A percentile compares a stretch with the other conserved stretches of the same genome.
phyloP scores from a whole-genome alignment of 2,113 vertebrate species.

The Aldabrachelys gigantea region DNA sequence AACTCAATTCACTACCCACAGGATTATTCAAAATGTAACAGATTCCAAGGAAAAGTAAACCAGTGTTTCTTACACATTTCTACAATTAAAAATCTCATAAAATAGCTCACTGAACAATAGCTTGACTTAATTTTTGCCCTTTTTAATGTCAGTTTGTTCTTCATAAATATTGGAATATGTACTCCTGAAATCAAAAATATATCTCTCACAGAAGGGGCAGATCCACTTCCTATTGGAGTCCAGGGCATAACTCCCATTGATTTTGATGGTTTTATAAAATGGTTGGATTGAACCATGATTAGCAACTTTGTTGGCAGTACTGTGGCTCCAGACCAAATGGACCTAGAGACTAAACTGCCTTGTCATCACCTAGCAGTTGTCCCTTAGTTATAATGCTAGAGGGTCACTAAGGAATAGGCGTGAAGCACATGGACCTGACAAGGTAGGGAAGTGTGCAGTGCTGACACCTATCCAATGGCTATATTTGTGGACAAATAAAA shows the following conservation, averaged over 20 bases:
- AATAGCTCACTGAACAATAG: neutral
- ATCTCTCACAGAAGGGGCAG: neutral
- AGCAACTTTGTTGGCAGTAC: neutral
- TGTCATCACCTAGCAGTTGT: neutral
- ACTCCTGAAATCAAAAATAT: neutral
- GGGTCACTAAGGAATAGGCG: neutral
- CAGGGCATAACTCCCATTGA: neutral
- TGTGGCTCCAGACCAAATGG: neutral
- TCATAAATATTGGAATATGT: neutral
- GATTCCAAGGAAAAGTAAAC: neutral
- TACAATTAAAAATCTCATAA: neutral
- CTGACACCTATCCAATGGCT: neutral
- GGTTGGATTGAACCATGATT: neutral
- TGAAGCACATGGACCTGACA: neutral
- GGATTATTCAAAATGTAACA: neutral
- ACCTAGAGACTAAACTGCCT: neutral
- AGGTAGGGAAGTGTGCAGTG: neutral
- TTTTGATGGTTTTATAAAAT: fast-evolving
- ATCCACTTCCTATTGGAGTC: neutral
- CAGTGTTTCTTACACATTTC: neutral
- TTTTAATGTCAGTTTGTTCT: neutral
- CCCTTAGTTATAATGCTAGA: neutral
- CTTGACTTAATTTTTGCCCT: neutral
- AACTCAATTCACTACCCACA: neutral
- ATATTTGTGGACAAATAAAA: neutral